Percentiles rank a stretch among this genome's conserved stretches.
Evolutionary conservation across 2,888 invertebrate species (phyloP).

Genomic region (Stegana nigrithorax): DNA sequence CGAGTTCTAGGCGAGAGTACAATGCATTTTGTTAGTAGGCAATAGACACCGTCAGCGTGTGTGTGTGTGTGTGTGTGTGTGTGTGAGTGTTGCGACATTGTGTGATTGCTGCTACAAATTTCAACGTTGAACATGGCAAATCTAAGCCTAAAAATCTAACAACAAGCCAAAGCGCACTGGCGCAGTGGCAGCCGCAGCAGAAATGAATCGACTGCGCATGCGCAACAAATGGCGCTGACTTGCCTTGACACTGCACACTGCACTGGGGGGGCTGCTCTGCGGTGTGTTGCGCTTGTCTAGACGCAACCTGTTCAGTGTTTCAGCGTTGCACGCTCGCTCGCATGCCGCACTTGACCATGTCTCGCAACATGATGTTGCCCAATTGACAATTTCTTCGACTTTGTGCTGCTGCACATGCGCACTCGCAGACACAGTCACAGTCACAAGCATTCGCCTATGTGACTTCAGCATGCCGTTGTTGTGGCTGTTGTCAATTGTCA

Average conservation of each 20-base stretch:
- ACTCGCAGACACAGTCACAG: not conserved
- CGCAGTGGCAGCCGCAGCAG: not conserved
- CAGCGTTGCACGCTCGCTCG: constrained; percentile 44
- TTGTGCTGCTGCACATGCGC: not conserved
- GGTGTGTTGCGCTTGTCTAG: constrained; percentile 11
- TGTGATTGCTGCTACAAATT: constrained; percentile 42
- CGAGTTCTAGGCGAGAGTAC: no score
- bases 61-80: constrained; percentile 7
- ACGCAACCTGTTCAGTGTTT: constrained; percentile 32
- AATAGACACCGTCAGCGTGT: no score
- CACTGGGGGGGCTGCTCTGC: not conserved
- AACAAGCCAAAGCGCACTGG: constrained; percentile 21
- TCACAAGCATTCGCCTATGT: not conserved
- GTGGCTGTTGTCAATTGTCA: constrained; percentile 52
- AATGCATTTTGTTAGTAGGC: no score
- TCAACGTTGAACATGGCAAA: constrained; percentile 52
- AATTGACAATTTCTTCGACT: constrained; percentile 51
- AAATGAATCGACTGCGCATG: constrained; percentile 33
- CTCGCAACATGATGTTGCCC: constrained; percentile 63
- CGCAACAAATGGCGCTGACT: constrained; percentile 29
- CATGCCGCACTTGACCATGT: constrained; percentile 65
- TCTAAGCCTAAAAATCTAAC: constrained; percentile 49
- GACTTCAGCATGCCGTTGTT: constrained; percentile 3
- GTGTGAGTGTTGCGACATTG: constrained; percentile 4
- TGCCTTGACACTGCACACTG: not conserved